These are phyloP conservation scores for Triplophysa bombifrons DNA, from an alignment of 2,797 vertebrate species.

Conservation along the genomic window DNA sequence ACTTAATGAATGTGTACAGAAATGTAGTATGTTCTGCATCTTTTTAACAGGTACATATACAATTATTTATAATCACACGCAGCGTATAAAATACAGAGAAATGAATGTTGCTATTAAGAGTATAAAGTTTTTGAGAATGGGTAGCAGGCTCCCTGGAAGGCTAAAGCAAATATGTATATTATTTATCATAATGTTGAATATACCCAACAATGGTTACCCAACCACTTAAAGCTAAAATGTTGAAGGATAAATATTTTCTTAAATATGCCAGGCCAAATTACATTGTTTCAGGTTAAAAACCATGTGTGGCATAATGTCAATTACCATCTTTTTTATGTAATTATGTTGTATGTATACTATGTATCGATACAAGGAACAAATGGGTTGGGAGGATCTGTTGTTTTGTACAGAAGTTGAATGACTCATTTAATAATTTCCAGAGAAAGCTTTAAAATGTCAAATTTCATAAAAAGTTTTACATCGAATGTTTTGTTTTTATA, in stretches of 20 bases:
- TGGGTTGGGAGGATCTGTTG: constrained; percentile 14
- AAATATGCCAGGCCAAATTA: background rate
- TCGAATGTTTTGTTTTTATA: constrained; percentile 23
- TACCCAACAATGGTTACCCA: constrained; percentile 59
- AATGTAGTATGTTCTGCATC: constrained; percentile 61
- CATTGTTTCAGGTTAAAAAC: constrained; percentile 1
- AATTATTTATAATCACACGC: constrained; percentile 59
- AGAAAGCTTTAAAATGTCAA: constrained; percentile 20
- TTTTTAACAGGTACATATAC: constrained; percentile 67
- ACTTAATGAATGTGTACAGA: constrained; percentile 18
- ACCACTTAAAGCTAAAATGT: background rate
- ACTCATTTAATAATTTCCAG: constrained; percentile 31
- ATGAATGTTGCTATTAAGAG: constrained; percentile 54
- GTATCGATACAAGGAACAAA: constrained; percentile 13
- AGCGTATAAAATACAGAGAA: constrained; percentile 49
- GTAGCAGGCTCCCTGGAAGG: constrained; percentile 98
- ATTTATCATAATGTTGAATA: constrained; percentile 89
- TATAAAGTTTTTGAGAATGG: constrained; percentile 76
- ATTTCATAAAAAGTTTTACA: constrained; percentile 27
- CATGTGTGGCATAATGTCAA: background rate
- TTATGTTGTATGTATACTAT: background rate
- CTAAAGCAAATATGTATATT: constrained; percentile 86
- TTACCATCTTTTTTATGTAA: background rate
- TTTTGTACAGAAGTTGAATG: constrained; percentile 52
- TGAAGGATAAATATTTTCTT: background rate